phyloP scores from a whole-genome alignment of 2,113 vertebrate genomes.

The Onychorhynchus coronatus region DNA sequence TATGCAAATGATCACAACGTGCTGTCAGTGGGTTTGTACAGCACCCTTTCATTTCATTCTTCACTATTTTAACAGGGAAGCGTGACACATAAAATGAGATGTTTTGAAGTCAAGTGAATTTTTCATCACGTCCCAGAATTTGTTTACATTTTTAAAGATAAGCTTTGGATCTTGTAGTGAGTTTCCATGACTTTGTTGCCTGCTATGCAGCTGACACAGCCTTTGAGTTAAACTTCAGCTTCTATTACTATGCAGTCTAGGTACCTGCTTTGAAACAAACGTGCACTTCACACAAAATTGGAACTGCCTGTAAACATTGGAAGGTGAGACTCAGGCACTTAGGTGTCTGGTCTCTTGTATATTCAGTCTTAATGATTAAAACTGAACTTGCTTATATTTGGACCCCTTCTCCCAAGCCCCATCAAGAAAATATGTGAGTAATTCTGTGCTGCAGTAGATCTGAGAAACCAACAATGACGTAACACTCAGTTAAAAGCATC shows the following conservation, averaged over 20 bases:
- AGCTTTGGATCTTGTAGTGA: not conserved
- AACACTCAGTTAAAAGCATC: not conserved
- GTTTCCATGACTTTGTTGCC: not conserved
- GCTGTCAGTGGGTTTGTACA: not conserved
- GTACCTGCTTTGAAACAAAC: not conserved
- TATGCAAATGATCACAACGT: not conserved
- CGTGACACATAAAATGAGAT: not conserved
- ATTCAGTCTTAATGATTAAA: not conserved
- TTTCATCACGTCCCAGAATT: not conserved
- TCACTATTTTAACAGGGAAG: not conserved
- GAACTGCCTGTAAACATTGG: not conserved
- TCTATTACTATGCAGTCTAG: not conserved
- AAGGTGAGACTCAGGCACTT: not conserved
- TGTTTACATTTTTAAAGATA: not conserved
- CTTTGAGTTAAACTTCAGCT: not conserved
- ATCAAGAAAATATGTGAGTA: not conserved
- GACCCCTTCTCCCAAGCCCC: not conserved
- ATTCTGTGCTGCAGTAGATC: not conserved
- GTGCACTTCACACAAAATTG: not conserved
- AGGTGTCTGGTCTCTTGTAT: not conserved
- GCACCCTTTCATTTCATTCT: not conserved
- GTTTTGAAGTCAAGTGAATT: not conserved
- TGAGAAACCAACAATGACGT: not conserved
- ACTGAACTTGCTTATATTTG: not conserved
- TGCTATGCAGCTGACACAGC: not conserved